These are phyloP conservation scores for Enoplosus armatus DNA, from an alignment of 2,797 vertebrate genomes.

Conservation along the genomic window DNA sequence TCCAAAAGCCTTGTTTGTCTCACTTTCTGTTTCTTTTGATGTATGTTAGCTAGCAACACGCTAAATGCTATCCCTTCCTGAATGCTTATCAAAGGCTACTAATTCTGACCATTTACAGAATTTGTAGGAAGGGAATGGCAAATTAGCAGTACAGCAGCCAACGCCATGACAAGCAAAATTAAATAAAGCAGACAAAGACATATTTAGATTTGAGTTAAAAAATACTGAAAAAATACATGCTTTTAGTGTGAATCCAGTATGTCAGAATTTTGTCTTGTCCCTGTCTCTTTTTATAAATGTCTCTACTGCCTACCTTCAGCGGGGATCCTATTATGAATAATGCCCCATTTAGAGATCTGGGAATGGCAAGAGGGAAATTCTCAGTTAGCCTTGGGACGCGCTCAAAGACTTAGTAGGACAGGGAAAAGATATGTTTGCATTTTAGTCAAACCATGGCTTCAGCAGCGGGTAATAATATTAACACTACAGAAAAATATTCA, in stretches of 20 bases:
- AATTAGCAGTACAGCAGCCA: background rate
- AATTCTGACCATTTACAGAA: background rate
- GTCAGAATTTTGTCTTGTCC: background rate
- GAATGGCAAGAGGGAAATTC: constrained; percentile 86
- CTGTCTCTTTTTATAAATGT: constrained; percentile 28
- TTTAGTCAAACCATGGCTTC: constrained; percentile 48
- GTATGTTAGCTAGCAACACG: background rate
- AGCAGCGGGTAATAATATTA: constrained; percentile 18
- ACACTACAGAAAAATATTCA: constrained; percentile 38
- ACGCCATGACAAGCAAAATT: background rate
- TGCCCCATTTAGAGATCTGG: constrained; percentile 89
- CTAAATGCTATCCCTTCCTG: background rate
- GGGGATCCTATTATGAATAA: constrained; percentile 89
- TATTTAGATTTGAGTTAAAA: background rate
- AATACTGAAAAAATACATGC: background rate
- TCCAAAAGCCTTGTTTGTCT: background rate
- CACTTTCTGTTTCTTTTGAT: background rate
- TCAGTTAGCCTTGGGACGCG: constrained; percentile 86
- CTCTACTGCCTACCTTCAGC: constrained; percentile 83
- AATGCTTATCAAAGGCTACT: background rate
- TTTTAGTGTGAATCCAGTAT: constrained; percentile 12
- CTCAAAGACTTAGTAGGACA: constrained; percentile 89
- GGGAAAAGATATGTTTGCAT: constrained; percentile 82
- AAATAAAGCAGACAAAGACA: background rate
- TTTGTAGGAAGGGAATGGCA: background rate